Evolutionary conservation across 2,797 vertebrate species (phyloP).

Genomic region (Coluber constrictor): DNA sequence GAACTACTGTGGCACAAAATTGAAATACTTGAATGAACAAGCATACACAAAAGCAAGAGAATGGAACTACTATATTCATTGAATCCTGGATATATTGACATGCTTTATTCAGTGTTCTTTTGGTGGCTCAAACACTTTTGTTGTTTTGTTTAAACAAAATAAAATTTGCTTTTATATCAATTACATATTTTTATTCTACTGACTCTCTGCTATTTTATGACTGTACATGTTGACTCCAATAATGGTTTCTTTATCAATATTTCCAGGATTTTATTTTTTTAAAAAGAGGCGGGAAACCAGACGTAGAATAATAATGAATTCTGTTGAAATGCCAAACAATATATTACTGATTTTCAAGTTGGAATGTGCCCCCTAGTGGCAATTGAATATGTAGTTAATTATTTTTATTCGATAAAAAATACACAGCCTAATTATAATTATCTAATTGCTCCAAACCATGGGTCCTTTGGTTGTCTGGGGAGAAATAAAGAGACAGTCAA

Average conservation of each 20-base stretch:
- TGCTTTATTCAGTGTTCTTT: not conserved
- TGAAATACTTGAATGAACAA: not conserved
- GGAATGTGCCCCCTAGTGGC: slow-evolving; percentile 62
- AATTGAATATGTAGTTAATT: not conserved
- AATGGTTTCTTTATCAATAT: not conserved
- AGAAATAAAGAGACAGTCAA: not conserved
- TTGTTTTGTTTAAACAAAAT: not conserved
- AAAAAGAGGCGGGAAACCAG: not conserved
- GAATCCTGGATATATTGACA: not conserved
- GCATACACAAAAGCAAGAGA: not conserved
- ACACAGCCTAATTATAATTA: not conserved
- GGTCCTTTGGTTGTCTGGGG: not conserved
- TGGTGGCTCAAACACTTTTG: not conserved
- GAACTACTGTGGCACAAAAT: not conserved
- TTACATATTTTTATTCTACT: not conserved
- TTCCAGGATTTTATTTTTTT: not conserved
- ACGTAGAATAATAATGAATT: not conserved
- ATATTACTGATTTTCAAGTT: slow-evolving; percentile 21
- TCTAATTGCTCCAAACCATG: not conserved
- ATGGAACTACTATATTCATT: not conserved
- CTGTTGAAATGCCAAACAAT: rapidly evolving
- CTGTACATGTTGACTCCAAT: not conserved
- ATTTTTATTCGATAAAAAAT: not conserved
- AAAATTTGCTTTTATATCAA: not conserved
- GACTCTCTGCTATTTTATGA: not conserved